A percentile compares a stretch with the other conserved stretches of the same genome.
Conservation (phyloP, 1,140 invertebrate species). For the Propsilocerus akamusi region DNA sequence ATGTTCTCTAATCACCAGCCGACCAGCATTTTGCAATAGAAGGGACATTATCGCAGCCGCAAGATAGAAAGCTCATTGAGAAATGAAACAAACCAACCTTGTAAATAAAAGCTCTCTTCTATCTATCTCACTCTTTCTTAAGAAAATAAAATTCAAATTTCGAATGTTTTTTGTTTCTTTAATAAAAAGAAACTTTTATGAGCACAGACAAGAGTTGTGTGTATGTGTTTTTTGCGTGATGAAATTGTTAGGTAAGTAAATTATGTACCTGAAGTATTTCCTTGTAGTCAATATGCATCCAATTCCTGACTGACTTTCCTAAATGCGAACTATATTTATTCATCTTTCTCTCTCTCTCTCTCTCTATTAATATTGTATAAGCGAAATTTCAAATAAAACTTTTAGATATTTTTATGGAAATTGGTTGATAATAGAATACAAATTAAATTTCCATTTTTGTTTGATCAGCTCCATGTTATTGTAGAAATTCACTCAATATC, state of each 20-base stretch:
- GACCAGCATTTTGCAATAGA: not conserved
- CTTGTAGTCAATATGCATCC: not conserved
- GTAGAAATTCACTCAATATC: not conserved
- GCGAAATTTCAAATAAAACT: not conserved
- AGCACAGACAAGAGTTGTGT: not conserved
- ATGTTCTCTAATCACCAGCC: not conserved
- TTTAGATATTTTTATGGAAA: not conserved
- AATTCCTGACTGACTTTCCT: not conserved
- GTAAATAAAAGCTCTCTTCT: too few species aligned
- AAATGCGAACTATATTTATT: not conserved
- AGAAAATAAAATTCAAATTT: too few species aligned
- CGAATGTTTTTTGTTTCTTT: too few species aligned
- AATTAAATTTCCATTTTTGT: not conserved
- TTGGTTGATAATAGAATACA: not conserved
- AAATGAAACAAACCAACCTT: not conserved
- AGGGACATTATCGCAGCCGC: not conserved
- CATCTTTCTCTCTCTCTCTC: not conserved
- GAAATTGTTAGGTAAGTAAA: not conserved
- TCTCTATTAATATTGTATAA: not conserved
- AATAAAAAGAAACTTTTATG: not conserved
- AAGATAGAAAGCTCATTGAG: not conserved
- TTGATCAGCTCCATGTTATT: not conserved
- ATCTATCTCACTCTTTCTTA: not conserved
- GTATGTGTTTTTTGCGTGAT: not conserved
- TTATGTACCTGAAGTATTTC: not conserved